Percentiles rank a stretch among this genome's conserved stretches.
Conservation (phyloP, 2,888 invertebrate species). For the Xylocampa areola region DNA sequence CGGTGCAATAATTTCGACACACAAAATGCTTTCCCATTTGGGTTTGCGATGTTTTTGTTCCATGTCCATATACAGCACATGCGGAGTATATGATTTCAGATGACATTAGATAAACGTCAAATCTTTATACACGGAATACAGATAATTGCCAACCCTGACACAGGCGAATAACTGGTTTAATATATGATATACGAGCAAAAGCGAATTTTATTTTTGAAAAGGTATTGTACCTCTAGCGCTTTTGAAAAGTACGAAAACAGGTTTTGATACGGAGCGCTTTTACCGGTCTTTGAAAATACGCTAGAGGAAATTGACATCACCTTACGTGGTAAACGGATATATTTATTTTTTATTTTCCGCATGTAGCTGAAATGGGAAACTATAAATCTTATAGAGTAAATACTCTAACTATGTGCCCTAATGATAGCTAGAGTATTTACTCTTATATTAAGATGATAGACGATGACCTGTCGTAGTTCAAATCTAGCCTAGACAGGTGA, state of each 20-base stretch:
- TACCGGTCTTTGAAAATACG: slow-evolving; percentile 3
- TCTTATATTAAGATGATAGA: too few species aligned
- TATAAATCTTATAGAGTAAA: too few species aligned
- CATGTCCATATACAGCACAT: too few species aligned
- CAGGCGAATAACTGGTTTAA: slow-evolving; percentile 9
- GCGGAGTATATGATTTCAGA: background rate
- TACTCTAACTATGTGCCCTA: too few species aligned
- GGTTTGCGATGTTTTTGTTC: too few species aligned
- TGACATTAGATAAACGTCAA: background rate
- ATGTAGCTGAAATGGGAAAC: too few species aligned
- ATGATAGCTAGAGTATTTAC: too few species aligned
- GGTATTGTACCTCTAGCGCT: background rate
- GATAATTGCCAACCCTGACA: background rate
- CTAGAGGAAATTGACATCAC: slow-evolving; percentile 3
- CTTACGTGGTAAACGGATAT: background rate
- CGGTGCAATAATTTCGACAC: too few species aligned
- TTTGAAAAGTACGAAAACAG: slow-evolving; percentile 6
- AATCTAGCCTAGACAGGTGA: too few species aligned
- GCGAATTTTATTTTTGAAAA: slow-evolving; percentile 21
- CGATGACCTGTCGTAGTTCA: too few species aligned
- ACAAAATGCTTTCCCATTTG: too few species aligned
- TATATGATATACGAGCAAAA: slow-evolving; percentile 13
- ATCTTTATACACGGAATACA: slow-evolving; percentile 3
- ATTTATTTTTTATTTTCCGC: too few species aligned
- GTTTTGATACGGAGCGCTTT: slow-evolving; percentile 1